A percentile compares a stretch with the other conserved stretches of the same genome.
These are phyloP conservation scores for Nycteola revayana DNA, from an alignment of 2,888 invertebrate species.

Conservation along the genomic window DNA sequence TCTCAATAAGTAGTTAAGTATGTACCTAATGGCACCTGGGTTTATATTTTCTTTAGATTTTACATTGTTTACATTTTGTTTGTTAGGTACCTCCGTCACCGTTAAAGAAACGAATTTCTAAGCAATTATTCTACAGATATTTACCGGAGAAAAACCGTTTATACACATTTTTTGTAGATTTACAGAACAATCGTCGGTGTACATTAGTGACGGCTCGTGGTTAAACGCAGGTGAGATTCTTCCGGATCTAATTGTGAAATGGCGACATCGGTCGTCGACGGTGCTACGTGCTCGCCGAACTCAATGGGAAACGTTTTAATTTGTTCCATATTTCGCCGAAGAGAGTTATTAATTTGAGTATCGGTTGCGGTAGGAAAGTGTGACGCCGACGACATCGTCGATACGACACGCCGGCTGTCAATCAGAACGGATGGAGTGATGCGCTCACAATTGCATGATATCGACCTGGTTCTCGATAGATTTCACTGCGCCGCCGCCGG, in stretches of 20 bases:
- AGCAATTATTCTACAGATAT: conserved; percentile 28
- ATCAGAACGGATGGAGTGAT: conserved; percentile 65
- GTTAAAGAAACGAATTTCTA: too few relatives aligned
- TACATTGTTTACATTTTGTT: conserved; percentile 15
- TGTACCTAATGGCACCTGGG: too few relatives aligned
- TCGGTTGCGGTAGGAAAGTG: conserved; percentile 56
- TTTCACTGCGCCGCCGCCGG: conserved; percentile 36
- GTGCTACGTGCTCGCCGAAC: conserved; percentile 26
- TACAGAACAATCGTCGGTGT: conserved; percentile 40
- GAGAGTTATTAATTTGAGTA: conserved; percentile 44
- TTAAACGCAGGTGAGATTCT: conserved; percentile 53
- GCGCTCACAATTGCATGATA: conserved; percentile 64
- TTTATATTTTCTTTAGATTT: conserved; percentile 1
- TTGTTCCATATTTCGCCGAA: conserved; percentile 45
- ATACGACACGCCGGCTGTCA: conserved; percentile 72
- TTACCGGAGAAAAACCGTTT: conserved; percentile 26
- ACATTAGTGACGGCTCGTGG: conserved; percentile 58
- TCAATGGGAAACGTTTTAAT: conserved; percentile 35
- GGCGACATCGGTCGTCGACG: conserved; percentile 41
- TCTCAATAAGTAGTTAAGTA: too few relatives aligned
- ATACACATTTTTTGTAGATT: conserved; percentile 44
- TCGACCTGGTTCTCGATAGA: conserved; percentile 57
- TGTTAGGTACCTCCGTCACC: too few relatives aligned
- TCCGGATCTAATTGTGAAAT: conserved; percentile 73
- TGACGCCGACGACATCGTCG: conserved; percentile 50